phyloP scores from a whole-genome alignment of 2,888 invertebrate genomes.

The Epiblema foenella region DNA sequence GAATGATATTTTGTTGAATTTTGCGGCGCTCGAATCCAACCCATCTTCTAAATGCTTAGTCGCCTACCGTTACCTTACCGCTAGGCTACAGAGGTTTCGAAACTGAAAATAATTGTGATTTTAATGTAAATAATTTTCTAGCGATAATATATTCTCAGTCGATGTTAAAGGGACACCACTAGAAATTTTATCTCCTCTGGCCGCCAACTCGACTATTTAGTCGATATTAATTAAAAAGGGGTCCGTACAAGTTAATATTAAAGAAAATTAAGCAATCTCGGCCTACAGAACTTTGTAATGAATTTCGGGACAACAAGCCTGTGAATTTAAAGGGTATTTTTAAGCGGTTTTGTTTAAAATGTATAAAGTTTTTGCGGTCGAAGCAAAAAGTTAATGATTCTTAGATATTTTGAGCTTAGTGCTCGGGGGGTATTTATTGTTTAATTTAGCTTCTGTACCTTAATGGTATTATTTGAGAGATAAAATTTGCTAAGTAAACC shows the following conservation, averaged over 20 bases:
- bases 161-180: constrained; percentile 57
- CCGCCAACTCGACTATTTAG: constrained; percentile 80
- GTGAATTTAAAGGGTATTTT: constrained; percentile 51
- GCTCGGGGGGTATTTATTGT: constrained; percentile 9
- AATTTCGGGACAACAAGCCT: constrained; percentile 71
- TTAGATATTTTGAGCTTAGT: constrained; percentile 19
- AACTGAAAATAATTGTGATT: too few relatives aligned
- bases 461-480: too few relatives aligned
- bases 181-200: constrained; percentile 69
- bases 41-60: too few relatives aligned
- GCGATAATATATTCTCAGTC: too few relatives aligned
- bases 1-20: too few relatives aligned
- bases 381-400: constrained; percentile 36
- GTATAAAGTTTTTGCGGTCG: constrained; percentile 48
- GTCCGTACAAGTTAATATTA: constrained; percentile 83
- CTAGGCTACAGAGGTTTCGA: too few relatives aligned
- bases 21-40: too few relatives aligned
- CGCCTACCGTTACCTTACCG: too few relatives aligned
- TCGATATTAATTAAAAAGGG: constrained; percentile 85
- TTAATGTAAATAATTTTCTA: too few relatives aligned
- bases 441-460: neutral
- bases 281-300: constrained; percentile 73
- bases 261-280: constrained; percentile 84
- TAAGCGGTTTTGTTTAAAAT: constrained; percentile 56
- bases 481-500: too few relatives aligned